Conservation (phyloP, 2,113 vertebrate species). For the Pandion haliaetus region DNA sequence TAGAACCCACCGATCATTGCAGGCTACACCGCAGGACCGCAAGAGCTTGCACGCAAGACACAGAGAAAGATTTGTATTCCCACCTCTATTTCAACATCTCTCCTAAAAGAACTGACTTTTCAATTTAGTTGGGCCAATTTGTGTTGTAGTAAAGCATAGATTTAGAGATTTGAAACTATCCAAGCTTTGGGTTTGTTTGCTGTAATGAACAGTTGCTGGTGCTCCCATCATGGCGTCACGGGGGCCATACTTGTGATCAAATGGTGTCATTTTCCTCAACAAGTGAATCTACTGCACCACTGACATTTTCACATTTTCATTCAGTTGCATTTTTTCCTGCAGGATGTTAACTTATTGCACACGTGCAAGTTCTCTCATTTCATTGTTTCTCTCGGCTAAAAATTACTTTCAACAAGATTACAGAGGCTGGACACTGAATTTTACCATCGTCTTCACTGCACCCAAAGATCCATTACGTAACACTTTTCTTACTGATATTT, state of each 20-base stretch:
- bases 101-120: neutral
- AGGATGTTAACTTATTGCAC: neutral
- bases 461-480: neutral
- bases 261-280: neutral
- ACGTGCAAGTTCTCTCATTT: neutral
- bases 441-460: neutral
- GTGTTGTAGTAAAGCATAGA: neutral
- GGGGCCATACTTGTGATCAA: neutral
- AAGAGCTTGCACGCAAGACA: neutral
- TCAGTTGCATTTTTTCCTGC: neutral
- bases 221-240: neutral
- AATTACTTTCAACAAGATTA: neutral
- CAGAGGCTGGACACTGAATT: neutral
- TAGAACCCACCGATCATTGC: neutral
- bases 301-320: neutral
- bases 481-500: neutral
- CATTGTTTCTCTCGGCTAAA: neutral
- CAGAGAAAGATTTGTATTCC: neutral
- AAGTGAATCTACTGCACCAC: neutral
- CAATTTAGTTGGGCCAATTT: neutral
- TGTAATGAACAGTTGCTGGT: neutral
- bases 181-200: neutral
- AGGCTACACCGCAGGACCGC: neutral
- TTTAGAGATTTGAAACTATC: neutral
- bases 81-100: neutral